phyloP scores from a whole-genome alignment of 2,797 vertebrate genomes.

The Hirundo rustica region DNA sequence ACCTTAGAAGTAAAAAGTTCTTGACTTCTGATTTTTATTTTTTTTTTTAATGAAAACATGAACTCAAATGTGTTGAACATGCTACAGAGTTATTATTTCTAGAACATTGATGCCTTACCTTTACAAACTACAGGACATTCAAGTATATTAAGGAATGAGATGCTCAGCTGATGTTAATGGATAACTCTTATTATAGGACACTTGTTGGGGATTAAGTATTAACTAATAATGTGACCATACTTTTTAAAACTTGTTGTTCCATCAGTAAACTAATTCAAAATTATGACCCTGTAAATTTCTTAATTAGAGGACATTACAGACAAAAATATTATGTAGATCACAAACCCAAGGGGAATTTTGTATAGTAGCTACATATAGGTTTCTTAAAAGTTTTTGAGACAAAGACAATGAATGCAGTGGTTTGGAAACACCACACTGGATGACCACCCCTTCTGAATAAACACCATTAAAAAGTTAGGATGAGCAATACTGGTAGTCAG shows the following conservation, averaged over 20 bases:
- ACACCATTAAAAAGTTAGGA: neutral
- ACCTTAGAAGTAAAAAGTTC: neutral
- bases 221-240: neutral
- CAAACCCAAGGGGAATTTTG: neutral
- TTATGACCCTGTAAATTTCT: neutral
- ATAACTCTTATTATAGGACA: neutral
- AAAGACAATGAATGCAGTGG: neutral
- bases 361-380: neutral
- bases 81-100: neutral
- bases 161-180: neutral
- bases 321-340: neutral
- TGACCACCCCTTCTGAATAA: neutral
- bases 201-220: neutral
- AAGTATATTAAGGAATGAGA: neutral
- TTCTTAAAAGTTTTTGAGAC: neutral
- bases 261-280: neutral
- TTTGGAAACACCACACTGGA: neutral
- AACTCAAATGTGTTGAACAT: constrained; percentile 3
- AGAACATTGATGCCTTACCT: neutral
- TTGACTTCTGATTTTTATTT: neutral
- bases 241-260: neutral
- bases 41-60: neutral
- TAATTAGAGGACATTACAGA: neutral
- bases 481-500: constrained; percentile 31
- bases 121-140: neutral